Conservation (phyloP, 2,888 invertebrate species). For the Onchidella celtica region DNA sequence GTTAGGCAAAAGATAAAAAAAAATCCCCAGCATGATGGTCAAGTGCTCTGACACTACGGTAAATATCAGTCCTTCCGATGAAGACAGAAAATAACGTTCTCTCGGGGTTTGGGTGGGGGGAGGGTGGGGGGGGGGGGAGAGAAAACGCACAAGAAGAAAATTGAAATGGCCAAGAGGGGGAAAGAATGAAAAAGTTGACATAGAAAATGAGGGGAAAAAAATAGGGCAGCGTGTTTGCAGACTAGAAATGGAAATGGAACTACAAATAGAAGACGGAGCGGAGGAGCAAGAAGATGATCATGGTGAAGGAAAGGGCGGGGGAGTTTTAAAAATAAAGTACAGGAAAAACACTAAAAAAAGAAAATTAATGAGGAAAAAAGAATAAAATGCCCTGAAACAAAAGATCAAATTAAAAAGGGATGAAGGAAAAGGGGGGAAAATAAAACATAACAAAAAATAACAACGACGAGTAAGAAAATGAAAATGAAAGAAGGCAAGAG, state of each 20-base stretch:
- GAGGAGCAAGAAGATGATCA: conserved; percentile 10
- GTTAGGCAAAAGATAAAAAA: too few species aligned
- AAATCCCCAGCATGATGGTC: too few species aligned
- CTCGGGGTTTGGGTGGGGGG: too few species aligned
- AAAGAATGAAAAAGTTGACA: background rate
- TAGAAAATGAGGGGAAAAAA: background rate
- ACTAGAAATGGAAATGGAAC: background rate
- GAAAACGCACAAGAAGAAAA: background rate
- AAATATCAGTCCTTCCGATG: too few species aligned
- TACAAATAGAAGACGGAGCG: conserved; percentile 1
- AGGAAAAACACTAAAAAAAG: background rate
- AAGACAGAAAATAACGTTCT: too few species aligned
- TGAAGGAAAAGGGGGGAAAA: background rate
- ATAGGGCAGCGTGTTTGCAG: background rate
- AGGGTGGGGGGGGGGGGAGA: background rate
- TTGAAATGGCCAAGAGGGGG: background rate
- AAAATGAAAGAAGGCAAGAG: background rate
- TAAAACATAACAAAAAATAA: background rate
- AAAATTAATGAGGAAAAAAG: background rate
- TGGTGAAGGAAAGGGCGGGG: background rate
- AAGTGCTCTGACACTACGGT: too few species aligned
- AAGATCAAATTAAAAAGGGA: background rate
- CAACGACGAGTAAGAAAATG: background rate
- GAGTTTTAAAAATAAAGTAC: background rate
- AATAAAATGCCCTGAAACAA: background rate